phyloP scores from a whole-genome alignment of 92 coral and sea anemone genomes.

The Parazoanthus darwini region DNA sequence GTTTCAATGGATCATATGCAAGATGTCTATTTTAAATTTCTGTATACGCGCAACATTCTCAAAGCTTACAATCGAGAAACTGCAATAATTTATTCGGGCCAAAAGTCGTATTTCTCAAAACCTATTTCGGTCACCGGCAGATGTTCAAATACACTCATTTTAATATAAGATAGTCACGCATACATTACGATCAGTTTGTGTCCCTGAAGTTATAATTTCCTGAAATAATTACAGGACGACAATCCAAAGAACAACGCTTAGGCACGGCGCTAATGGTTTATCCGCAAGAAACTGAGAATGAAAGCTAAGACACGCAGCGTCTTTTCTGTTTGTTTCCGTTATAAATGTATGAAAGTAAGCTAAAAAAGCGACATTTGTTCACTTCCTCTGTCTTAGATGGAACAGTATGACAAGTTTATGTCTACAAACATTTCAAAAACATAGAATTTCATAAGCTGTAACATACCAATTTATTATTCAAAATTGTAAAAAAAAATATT shows the following conservation, averaged over 20 bases:
- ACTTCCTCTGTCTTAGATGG: neutral
- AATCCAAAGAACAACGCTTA: neutral
- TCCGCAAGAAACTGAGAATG: neutral
- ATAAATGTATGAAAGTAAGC: neutral
- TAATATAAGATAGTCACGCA: neutral
- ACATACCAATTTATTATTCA: conserved; percentile 17
- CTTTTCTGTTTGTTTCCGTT: conserved; percentile 2
- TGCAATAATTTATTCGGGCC: neutral
- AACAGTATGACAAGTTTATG: neutral
- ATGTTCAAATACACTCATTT: conserved; percentile 36
- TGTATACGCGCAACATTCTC: neutral
- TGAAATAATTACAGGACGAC: neutral
- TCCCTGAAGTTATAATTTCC: neutral
- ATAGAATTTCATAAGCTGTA: neutral
- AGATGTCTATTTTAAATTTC: neutral
- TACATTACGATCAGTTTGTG: neutral
- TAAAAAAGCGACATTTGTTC: neutral
- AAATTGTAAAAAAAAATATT: conserved; percentile 13
- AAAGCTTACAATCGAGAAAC: neutral
- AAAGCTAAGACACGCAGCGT: neutral
- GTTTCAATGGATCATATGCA: neutral
- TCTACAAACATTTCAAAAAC: conserved; percentile 2
- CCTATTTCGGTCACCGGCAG: neutral
- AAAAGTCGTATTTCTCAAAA: neutral
- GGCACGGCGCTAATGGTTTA: neutral